Evolutionary conservation across 2,888 invertebrate genomes (phyloP).

Genomic region (Tholera decimalis): DNA sequence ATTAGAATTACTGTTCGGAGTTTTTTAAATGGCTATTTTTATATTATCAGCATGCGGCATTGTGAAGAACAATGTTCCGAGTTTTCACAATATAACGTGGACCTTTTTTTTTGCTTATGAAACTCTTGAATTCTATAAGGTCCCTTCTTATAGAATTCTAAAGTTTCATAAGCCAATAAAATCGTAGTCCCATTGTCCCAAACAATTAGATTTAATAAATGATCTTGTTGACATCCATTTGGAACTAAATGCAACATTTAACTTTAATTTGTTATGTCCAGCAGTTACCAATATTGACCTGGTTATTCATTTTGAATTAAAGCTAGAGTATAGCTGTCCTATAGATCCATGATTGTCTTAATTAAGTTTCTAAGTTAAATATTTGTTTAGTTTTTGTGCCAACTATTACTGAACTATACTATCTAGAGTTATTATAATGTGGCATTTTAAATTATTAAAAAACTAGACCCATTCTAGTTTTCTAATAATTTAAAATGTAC

Average conservation of each 20-base stretch:
- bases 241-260: neutral
- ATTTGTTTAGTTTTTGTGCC: no score
- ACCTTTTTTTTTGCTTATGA: no score
- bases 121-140: no score
- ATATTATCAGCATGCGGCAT: neutral
- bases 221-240: conserved; percentile 34
- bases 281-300: neutral
- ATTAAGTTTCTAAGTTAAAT: no score
- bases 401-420: no score
- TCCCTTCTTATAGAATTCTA: conserved; percentile 11
- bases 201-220: conserved; percentile 17
- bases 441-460: no score
- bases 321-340: no score
- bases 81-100: neutral
- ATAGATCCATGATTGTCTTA: no score
- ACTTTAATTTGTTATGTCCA: neutral
- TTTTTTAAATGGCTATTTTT: neutral
- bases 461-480: no score
- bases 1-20: neutral
- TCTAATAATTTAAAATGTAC: no score
- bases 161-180: conserved; percentile 26
- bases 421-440: no score
- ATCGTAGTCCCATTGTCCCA: conserved; percentile 23
- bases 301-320: neutral
- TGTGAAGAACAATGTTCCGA: neutral